Base-by-base conservation (phyloP, 2,888 invertebrate species). In the Psylliodes chrysocephalus region DNA sequence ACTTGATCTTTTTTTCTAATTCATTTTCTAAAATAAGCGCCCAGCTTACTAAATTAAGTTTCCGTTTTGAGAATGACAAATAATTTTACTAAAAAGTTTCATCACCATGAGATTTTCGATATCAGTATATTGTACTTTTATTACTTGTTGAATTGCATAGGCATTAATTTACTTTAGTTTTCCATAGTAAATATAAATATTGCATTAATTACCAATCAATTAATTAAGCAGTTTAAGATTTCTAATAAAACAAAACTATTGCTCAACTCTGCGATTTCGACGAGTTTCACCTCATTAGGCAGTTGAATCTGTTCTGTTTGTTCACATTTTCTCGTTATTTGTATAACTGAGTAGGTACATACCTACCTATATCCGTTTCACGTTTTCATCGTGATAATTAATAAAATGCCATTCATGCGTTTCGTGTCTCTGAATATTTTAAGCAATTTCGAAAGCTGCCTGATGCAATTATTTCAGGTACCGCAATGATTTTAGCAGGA, bases 231-330 rank as follows among this genome's bases (percentile, higher is more conserved):
- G 42, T n/a, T n/a, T n/a, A 14, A 12, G 47, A 47, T 47, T 47
- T 47, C 47, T 47, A 47, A 47, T 47, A 47, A 47, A 47, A 19
- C 47, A 47, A 47, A 47, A 47, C 47, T 47, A 12, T 47, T 47
- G 8, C 47, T 25, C 47, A 18, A 47, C 17, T 47, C 1, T 4
- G 10, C 38, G 10, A 38, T 8, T 17, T 2, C 10, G 10, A 25
- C n/a, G 47, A 47, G 47, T 47, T 47, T 47, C 47, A 47, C 47
- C 47, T 47, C 47, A 47, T 47, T 47, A 47, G 47, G 7, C 25
- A 4, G 22, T 8, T 2, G 25, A 47, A 22, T 47, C 3, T 47
- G 46, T 46, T 46, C 46, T 46, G 47, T 47, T 47, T 47, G 47
- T 25, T 47, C 47, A 47, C 17, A 47, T 25, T 47, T 47, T 47